Conservation (phyloP, 2,797 vertebrate genomes). For the Leuciscus waleckii region DNA sequence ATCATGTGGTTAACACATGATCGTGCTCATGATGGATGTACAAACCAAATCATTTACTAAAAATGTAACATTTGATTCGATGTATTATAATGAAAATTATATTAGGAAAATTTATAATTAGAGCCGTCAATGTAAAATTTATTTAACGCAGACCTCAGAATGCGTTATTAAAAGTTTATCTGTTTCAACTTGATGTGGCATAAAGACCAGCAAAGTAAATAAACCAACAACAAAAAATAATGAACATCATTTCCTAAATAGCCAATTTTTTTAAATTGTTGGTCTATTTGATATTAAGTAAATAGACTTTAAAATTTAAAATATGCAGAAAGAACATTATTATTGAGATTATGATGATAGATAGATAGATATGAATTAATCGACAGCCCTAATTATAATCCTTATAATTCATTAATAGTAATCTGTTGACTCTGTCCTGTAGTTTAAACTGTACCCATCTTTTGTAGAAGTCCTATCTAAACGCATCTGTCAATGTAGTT, state of each 20-base stretch:
- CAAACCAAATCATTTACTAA: background rate
- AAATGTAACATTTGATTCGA: conserved; percentile 3
- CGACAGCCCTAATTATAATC: background rate
- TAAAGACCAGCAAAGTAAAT: background rate
- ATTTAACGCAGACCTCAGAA: background rate
- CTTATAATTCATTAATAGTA: conserved; percentile 25
- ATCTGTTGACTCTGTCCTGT: conserved; percentile 30
- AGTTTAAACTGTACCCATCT: conserved; percentile 72
- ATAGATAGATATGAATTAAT: background rate
- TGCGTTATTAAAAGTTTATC: background rate
- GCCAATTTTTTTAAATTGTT: background rate
- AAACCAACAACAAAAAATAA: background rate
- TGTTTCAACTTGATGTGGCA: background rate
- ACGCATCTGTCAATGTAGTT: conserved; percentile 5
- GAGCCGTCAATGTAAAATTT: background rate
- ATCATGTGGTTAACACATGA: conserved; percentile 32
- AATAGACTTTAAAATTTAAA: background rate
- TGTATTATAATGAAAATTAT: conserved; percentile 3
- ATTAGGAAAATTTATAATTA: conserved; percentile 5
- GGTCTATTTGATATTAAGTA: background rate
- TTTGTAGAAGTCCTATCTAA: conserved; percentile 65
- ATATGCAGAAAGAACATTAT: background rate
- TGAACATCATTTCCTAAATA: background rate
- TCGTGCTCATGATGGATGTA: conserved; percentile 1
- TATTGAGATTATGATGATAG: background rate